Percentiles rank a stretch among this genome's conserved stretches.
phyloP scores from a whole-genome alignment of 2,113 vertebrate species.

The Forbesichthys agassizii region DNA sequence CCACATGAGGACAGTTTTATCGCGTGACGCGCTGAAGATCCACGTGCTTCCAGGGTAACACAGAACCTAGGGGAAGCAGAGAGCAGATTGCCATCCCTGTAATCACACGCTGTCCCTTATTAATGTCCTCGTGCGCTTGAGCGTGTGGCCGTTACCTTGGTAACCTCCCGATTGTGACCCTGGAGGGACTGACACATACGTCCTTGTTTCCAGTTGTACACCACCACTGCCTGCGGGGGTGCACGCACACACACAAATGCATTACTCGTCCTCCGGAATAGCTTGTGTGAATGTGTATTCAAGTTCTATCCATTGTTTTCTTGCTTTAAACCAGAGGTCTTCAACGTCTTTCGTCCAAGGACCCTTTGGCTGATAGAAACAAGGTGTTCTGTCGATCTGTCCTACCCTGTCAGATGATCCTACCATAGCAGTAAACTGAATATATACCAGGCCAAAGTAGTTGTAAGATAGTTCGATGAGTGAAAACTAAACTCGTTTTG shows the following conservation, averaged over 20 bases:
- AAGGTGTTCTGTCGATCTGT: too few species aligned
- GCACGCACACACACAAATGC: slow-evolving; percentile 2
- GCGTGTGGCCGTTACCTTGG: slow-evolving; percentile 83
- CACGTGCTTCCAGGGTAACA: slow-evolving; percentile 79
- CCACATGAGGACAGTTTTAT: slow-evolving; percentile 90
- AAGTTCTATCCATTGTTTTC: neutral
- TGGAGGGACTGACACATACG: slow-evolving; percentile 79
- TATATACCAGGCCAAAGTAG: too few species aligned
- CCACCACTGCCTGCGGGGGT: slow-evolving; percentile 80
- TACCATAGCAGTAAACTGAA: too few species aligned
- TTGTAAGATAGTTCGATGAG: too few species aligned
- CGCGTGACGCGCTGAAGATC: slow-evolving; percentile 92
- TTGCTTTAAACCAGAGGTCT: neutral
- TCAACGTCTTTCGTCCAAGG: too few species aligned
- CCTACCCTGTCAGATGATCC: too few species aligned
- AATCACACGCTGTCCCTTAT: too few species aligned
- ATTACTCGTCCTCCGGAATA: neutral
- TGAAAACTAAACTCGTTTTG: too few species aligned
- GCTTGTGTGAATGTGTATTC: neutral
- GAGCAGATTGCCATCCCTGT: neutral
- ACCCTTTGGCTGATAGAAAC: too few species aligned
- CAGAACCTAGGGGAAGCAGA: slow-evolving; percentile 74
- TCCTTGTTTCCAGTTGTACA: slow-evolving; percentile 89
- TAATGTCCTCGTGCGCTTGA: slow-evolving; percentile 9
- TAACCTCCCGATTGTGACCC: slow-evolving; percentile 89